Base-by-base conservation (phyloP, 2,797 vertebrate genomes). In the Selene dorsalis region DNA sequence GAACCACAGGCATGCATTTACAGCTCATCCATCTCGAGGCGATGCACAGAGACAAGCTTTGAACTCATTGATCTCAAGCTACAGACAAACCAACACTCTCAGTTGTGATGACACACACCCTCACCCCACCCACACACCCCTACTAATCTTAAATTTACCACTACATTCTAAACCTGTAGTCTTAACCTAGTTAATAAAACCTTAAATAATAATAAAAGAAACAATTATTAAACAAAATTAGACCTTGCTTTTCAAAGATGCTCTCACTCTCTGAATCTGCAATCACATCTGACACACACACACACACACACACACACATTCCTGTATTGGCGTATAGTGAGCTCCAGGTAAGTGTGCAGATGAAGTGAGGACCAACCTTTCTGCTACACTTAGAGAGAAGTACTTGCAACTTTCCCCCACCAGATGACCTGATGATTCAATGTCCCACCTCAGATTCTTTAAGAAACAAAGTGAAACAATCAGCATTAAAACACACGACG, bases 1-100 rank as follows among this genome's bases (percentile, higher is more conserved):
- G 74, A 74, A 79, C 77, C 82, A 66, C 78, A 89, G 73, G 41
- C 73, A 53, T 68, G 43, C 61, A 75, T 77, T 83, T 75, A 62
- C 45, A 82, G 73, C 53, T 69, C 58, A 75, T 78, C 60, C 69
- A 64, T 79, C 66, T 70, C 60, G 43, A 62, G 56, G 16, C 45
- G 55, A 59, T 74, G 71, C 73, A 81, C 35, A 69, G 35, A 79
- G 69, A 60, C 63, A 63, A 60, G 55, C 65, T 45, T 20, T 77
- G 65, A 79, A 81, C 83, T 79, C 26, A 16, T 28, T 73, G 58
- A 84, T 56, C 75, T 66, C 63, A 57, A 41, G 17, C 77, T 57
- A 30, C 11, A 69, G 32, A 62, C 41, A 4, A 53, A 63, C 20
- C 28, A 57, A 43, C 52, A 45, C 30, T 62, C 72, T 57, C 43